These are phyloP conservation scores for Hucho hucho DNA, from an alignment of 2,113 vertebrate species.

Conservation along the genomic window DNA sequence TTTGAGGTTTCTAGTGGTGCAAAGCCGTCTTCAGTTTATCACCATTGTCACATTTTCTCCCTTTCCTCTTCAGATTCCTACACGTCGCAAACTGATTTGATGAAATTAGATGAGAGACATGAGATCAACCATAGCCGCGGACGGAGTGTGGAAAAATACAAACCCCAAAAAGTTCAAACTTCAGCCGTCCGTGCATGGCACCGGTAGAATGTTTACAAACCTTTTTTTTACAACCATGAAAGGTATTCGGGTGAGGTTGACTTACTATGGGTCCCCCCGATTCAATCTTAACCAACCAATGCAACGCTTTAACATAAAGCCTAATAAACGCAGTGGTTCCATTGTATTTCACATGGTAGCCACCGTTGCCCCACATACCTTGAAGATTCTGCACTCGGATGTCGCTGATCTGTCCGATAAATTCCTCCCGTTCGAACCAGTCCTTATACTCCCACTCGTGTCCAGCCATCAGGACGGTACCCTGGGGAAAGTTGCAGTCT, in stretches of 20 bases:
- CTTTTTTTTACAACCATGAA: neutral
- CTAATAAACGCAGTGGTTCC: neutral
- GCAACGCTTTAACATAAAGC: neutral
- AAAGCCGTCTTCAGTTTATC: no score
- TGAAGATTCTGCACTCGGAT: conserved; percentile 93
- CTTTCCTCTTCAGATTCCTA: neutral
- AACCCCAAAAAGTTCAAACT: neutral
- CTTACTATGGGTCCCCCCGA: neutral
- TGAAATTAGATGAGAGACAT: neutral
- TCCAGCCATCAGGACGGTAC: conserved; percentile 78
- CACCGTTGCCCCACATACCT: conserved; percentile 71
- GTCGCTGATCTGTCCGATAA: conserved; percentile 94
- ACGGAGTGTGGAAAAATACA: neutral
- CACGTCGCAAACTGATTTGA: neutral
- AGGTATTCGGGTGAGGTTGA: neutral
- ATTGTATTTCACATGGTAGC: conserved; percentile 4
- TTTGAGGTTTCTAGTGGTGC: no score
- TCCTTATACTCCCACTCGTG: conserved; percentile 79
- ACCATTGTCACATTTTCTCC: neutral
- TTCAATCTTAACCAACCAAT: neutral
- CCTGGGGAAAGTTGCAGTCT: conserved; percentile 28
- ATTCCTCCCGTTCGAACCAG: conserved; percentile 93
- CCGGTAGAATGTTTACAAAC: neutral
- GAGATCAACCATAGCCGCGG: neutral
- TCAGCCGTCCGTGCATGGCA: neutral